A percentile compares a stretch with the other conserved stretches of the same genome.
These are phyloP conservation scores for Sylvicola fuscatus DNA, from an alignment of 2,888 invertebrate species.

Conservation along the genomic window DNA sequence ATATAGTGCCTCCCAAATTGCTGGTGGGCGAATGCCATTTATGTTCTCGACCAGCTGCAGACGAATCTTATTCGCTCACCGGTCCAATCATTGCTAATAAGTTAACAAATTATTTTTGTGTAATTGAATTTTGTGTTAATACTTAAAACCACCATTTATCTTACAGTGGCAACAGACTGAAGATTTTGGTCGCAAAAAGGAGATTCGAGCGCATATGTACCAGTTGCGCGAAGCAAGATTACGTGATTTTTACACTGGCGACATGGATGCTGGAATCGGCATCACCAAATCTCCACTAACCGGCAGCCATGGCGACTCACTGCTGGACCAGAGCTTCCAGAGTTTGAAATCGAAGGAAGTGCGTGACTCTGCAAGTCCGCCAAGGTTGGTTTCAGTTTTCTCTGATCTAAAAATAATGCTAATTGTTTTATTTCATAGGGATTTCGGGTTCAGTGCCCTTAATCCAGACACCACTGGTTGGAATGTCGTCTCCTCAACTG, in stretches of 20 bases:
- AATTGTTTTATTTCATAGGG: neutral
- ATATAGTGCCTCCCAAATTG: too few species aligned
- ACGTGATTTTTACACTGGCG: conserved; percentile 45
- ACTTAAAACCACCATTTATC: conserved; percentile 4
- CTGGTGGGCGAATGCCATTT: too few species aligned
- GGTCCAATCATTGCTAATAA: too few species aligned
- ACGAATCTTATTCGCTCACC: too few species aligned
- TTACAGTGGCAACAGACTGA: conserved; percentile 72
- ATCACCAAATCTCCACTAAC: conserved; percentile 23
- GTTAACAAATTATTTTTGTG: neutral
- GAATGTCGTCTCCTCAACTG: conserved; percentile 42
- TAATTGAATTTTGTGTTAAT: neutral
- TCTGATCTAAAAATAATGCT: neutral
- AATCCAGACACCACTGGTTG: conserved; percentile 34
- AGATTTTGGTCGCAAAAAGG: conserved; percentile 68
- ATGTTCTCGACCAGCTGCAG: too few species aligned
- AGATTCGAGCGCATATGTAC: conserved; percentile 71
- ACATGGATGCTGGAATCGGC: conserved; percentile 25
- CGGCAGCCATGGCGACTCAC: conserved; percentile 43
- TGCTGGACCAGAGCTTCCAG: conserved; percentile 56
- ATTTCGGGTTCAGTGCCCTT: conserved; percentile 6
- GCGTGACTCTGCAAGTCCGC: conserved; percentile 55
- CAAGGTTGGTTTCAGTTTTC: conserved; percentile 28
- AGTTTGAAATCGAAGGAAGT: conserved; percentile 61
- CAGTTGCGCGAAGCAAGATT: conserved; percentile 61